A percentile compares a stretch with the other conserved stretches of the same genome.
These are phyloP conservation scores for Calliphora vomitoria DNA, from an alignment of 2,888 invertebrate species.

Conservation along the genomic window DNA sequence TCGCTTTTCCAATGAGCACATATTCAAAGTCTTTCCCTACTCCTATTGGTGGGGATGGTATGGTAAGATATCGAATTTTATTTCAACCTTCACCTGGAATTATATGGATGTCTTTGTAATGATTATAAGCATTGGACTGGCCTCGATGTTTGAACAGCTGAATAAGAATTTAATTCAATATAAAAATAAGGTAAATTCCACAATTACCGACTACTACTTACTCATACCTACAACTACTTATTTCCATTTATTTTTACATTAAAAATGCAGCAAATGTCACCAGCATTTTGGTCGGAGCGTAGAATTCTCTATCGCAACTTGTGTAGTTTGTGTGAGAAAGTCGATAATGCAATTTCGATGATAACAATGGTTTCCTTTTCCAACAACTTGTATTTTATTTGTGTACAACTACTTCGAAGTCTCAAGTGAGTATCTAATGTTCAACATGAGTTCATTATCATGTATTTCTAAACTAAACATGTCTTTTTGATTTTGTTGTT, in stretches of 20 bases:
- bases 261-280: slow-evolving; percentile 78
- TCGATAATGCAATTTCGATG: slow-evolving; percentile 85
- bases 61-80: slow-evolving; percentile 85
- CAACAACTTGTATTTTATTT: slow-evolving; percentile 87
- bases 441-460: slow-evolving; percentile 13
- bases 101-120: slow-evolving; percentile 91
- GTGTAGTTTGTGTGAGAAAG: slow-evolving; percentile 85
- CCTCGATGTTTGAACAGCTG: slow-evolving; percentile 88
- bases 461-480: neutral
- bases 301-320: slow-evolving; percentile 86
- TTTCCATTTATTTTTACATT: neutral
- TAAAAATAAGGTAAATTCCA: slow-evolving; percentile 85
- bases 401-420: slow-evolving; percentile 86
- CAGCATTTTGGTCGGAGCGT: slow-evolving; percentile 85
- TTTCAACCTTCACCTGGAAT: slow-evolving; percentile 90
- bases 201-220: neutral
- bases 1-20: slow-evolving; percentile 77
- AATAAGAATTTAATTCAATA: slow-evolving; percentile 85
- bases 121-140: slow-evolving; percentile 89
- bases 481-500: slow-evolving; percentile 28
- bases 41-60: slow-evolving; percentile 78
- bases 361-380: slow-evolving; percentile 86
- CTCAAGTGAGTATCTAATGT: slow-evolving; percentile 82
- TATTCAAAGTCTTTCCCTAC: slow-evolving; percentile 79
- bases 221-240: neutral